Base-by-base conservation (phyloP, 64 coral and sea anemone genomes). In the Platygyra sinensis region DNA sequence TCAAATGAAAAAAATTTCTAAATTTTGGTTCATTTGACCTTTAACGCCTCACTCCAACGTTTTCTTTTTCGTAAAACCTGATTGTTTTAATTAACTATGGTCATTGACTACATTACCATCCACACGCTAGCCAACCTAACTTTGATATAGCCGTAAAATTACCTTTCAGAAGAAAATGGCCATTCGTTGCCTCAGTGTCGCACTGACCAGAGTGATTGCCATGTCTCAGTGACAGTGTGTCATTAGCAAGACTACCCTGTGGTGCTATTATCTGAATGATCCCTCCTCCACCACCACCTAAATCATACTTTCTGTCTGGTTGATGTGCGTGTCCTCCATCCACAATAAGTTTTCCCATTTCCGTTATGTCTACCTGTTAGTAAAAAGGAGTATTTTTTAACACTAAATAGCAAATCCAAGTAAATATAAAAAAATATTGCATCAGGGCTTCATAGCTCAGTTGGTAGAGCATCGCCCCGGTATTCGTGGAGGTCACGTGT, bases 241-340 rank as follows among this genome's bases (percentile, higher is more conserved):
- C 31, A 77, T 22, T 13, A 17, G 72, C 60, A 18, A 89, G 33
- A 8, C 10, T 27, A 30, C 59, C 87, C 3, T 39, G 52, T 6
- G 30, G 36, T 79, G 87, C 52, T 77, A 89, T 79, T 24, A 89
- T 77, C 76, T 89, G 87, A 65, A 89, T 75, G 15, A 89, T 72
- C 38, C 89, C 89, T 1, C 89, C 89, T 63, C 79, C 78, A 29
- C 79, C 89, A 17, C 71, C 71, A 62, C 46, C 31, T 10, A 81
- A 54, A 61, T n/a, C 0, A 2, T 0, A 24, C 10, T 0, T 0
- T 0, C 0, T 5, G 11, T 0, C 0, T 14, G 5, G 30, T 61
- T 30, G 14, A 3, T 57, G 5, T 24, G 0, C 16, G 12, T 18
- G 25, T 42, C 79, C 89, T 17, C 62, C 89, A 46, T 83, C 33